Conservation (phyloP, 2,888 invertebrate species). For the Lepidocyrtinus sp. region DNA sequence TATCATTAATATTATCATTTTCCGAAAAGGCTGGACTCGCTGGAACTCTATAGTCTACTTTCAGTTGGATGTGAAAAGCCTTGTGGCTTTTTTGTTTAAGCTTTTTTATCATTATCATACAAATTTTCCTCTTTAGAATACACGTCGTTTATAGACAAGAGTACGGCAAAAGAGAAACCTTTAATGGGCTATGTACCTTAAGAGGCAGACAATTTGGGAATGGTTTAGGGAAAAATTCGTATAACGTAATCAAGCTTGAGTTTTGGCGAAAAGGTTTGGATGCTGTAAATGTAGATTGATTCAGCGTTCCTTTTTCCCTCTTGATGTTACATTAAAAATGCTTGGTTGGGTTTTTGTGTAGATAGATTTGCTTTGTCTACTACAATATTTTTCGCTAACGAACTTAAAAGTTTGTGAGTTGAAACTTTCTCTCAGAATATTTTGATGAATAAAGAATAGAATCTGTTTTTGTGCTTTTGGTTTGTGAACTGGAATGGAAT, state of each 20-base stretch:
- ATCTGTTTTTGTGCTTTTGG: neutral
- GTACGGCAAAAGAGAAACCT: neutral
- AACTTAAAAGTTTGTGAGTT: no score
- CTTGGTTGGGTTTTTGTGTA: neutral
- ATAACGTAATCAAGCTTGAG: neutral
- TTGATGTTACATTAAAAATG: conserved; percentile 1
- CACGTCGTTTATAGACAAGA: no score
- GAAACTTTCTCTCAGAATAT: neutral
- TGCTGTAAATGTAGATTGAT: neutral
- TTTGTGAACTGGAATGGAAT: neutral
- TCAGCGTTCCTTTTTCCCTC: neutral
- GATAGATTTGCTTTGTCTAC: neutral
- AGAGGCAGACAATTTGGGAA: no score
- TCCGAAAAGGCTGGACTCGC: neutral
- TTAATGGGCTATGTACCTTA: neutral
- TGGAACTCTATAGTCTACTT: neutral
- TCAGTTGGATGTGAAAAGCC: neutral
- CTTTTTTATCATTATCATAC: conserved; percentile 5
- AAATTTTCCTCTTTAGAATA: no score
- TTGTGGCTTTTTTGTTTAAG: neutral
- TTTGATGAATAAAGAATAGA: neutral
- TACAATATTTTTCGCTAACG: neutral
- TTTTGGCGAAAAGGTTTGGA: neutral
- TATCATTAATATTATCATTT: neutral
- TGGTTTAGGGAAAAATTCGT: neutral